A percentile compares a stretch with the other conserved stretches of the same genome.
Evolutionary conservation across 2,797 vertebrate genomes (phyloP).

Genomic region (Pseudopleuronectes americanus): DNA sequence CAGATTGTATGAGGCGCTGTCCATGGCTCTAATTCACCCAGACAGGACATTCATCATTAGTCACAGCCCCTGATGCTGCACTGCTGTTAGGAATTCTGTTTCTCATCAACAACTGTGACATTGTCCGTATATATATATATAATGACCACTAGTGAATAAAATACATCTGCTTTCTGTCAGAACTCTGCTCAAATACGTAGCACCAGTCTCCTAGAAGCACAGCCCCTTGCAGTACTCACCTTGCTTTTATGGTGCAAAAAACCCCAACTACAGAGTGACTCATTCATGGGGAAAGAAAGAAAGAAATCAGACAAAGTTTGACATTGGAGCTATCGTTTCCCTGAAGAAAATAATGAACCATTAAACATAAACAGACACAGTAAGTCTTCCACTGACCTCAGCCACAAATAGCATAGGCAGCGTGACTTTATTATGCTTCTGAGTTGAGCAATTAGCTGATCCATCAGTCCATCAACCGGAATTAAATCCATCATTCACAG

Average conservation of each 20-base stretch:
- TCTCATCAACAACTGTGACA: conserved; percentile 32
- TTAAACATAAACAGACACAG: conserved; percentile 36
- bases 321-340: conserved; percentile 16
- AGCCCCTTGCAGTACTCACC: background rate
- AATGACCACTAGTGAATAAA: conserved; percentile 20
- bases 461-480: conserved; percentile 51
- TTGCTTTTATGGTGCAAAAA: conserved; percentile 14
- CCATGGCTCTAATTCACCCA: conserved; percentile 75
- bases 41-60: conserved; percentile 86
- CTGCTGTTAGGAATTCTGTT: conserved; percentile 35
- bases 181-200: background rate
- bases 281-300: conserved; percentile 7
- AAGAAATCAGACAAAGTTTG: conserved; percentile 4
- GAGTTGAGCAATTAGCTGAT: conserved; percentile 41
- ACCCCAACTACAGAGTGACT: conserved; percentile 6
- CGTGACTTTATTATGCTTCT: conserved; percentile 54
- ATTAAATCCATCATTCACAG: conserved; percentile 57
- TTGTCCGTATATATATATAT: background rate
- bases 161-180: conserved; percentile 9
- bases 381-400: conserved; percentile 14
- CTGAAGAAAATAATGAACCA: conserved; percentile 38
- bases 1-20: conserved; percentile 65
- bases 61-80: conserved; percentile 71
- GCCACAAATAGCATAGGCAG: conserved; percentile 17
- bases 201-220: background rate